Evolutionary conservation across 2,888 invertebrate genomes (phyloP).

Genomic region (Pyralis farinalis): DNA sequence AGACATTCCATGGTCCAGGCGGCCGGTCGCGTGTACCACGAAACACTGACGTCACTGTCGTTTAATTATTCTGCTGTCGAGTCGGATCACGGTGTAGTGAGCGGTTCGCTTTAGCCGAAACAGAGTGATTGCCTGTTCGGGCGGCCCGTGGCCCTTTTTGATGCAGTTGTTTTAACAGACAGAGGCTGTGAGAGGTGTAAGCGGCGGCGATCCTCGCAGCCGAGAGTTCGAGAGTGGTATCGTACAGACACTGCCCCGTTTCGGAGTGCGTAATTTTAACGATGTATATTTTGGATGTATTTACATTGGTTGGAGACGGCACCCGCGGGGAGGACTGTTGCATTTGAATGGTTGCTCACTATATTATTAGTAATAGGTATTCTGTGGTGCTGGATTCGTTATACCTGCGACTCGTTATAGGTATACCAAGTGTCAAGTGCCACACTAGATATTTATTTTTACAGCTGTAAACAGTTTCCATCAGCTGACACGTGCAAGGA

Average conservation of each 20-base stretch:
- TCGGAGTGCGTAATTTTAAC: constrained; percentile 45
- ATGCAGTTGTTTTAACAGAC: constrained; percentile 10
- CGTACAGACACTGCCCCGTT: constrained; percentile 45
- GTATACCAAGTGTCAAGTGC: constrained; percentile 58
- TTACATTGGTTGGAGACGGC: constrained; percentile 53
- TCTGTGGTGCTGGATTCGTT: constrained; percentile 62
- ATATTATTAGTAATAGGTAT: constrained; percentile 65
- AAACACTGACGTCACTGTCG: constrained; percentile 33
- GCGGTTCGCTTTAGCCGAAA: neutral
- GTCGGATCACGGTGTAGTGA: constrained; percentile 10
- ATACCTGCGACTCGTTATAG: constrained; percentile 27
- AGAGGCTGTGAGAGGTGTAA: constrained; percentile 33
- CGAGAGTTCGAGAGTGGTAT: constrained; percentile 33
- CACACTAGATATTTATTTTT: constrained; percentile 70
- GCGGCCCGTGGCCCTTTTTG: constrained; percentile 19
- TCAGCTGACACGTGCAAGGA: constrained; percentile 30
- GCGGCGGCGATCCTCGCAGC: constrained; percentile 43
- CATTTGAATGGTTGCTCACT: constrained; percentile 76
- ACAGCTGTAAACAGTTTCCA: constrained; percentile 43
- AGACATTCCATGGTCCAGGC: neutral
- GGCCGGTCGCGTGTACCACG: constrained; percentile 5
- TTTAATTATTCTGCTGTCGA: constrained; percentile 22
- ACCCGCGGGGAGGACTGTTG: constrained; percentile 47
- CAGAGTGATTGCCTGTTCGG: neutral
- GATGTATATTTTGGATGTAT: constrained; percentile 77